Percentiles rank a stretch among this genome's conserved stretches.
These are phyloP conservation scores for Polyommatus icarus DNA, from an alignment of 2,888 invertebrate species.

Conservation along the genomic window DNA sequence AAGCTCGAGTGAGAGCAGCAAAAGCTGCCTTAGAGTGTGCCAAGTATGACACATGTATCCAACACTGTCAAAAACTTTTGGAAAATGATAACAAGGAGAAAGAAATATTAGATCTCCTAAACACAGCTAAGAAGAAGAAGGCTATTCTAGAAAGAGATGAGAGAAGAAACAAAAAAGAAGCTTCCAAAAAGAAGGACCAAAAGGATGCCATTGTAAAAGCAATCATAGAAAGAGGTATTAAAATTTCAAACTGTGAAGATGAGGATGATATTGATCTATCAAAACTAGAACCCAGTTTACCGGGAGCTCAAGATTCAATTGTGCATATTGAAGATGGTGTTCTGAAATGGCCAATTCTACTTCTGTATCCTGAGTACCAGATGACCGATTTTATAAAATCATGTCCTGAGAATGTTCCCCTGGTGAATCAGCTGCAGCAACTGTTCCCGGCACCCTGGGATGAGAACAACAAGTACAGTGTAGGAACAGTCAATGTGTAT, in stretches of 20 bases:
- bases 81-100: constrained; percentile 78
- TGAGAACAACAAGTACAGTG: constrained; percentile 81
- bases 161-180: constrained; percentile 72
- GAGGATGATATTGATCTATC: constrained; percentile 72
- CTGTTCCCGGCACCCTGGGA: constrained; percentile 90
- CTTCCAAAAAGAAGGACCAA: constrained; percentile 66
- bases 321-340: constrained; percentile 82
- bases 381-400: constrained; percentile 93
- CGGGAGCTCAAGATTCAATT: constrained; percentile 82
- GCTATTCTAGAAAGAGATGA: constrained; percentile 76
- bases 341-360: constrained; percentile 92
- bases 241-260: constrained; percentile 76
- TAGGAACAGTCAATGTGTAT: constrained; percentile 83
- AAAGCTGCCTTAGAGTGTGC: constrained; percentile 84
- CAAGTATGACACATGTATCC: constrained; percentile 85
- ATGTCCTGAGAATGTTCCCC: constrained; percentile 86
- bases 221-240: constrained; percentile 71
- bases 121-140: constrained; percentile 72
- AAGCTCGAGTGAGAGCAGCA: constrained; percentile 88
- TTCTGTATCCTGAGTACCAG: constrained; percentile 93
- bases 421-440: constrained; percentile 69
- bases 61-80: constrained; percentile 86
- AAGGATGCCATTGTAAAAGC: constrained; percentile 64
- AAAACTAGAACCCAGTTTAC: constrained; percentile 82
- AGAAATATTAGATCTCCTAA: constrained; percentile 60